Evolutionary conservation across 1,140 invertebrate genomes (phyloP), one percentile per base, ranked within the genome.

Genomic region (Bombyx mori): DNA sequence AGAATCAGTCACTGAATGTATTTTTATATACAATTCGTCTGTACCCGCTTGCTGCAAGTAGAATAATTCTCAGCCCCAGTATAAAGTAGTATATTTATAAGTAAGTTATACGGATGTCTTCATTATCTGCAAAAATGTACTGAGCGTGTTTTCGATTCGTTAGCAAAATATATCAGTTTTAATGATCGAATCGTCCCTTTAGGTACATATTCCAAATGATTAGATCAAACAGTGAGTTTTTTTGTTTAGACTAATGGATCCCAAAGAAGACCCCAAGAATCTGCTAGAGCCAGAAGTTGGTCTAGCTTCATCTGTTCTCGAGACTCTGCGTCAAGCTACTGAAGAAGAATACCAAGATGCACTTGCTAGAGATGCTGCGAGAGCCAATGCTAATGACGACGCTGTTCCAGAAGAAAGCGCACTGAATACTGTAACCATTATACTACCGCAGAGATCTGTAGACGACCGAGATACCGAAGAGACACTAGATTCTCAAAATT

Each of bases 291-390:
- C 82, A 49, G 82, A 87, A 74, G 81, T 87, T 1, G 77, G 66
- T 42, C 71, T 87, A 22, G 84, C 82, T 0, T 82, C 82, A 8
- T 85, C 82, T 1, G 79, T 87, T 44, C 62, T 87, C 45, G 71
- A 87, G 60, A 85, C 82, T 49, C 60, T 87, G 44, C 70, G 68
- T 6, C 70, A 79, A 59, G 82, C 73, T 6, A 84, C 84, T 1
- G 79, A 87, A 42, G 76, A 84, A 62, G 82, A 85, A 58, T 87
- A 87, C 50, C 51, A 75, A 64, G 79, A 85, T 9, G 84, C 84
- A 5, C 60, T 87, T 8, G 75, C 66, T 10, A 77, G 80, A 57
- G 80, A 87, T 60, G 78, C 79, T 48, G 72, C 73, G 6, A 78
- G 75, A 44, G 50, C 60, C 6, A 59, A 56, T 55, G 56, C 49